Percentiles rank a stretch among this genome's conserved stretches.
Evolutionary conservation across 2,888 invertebrate genomes (phyloP).

Genomic region (Dusona sp.): DNA sequence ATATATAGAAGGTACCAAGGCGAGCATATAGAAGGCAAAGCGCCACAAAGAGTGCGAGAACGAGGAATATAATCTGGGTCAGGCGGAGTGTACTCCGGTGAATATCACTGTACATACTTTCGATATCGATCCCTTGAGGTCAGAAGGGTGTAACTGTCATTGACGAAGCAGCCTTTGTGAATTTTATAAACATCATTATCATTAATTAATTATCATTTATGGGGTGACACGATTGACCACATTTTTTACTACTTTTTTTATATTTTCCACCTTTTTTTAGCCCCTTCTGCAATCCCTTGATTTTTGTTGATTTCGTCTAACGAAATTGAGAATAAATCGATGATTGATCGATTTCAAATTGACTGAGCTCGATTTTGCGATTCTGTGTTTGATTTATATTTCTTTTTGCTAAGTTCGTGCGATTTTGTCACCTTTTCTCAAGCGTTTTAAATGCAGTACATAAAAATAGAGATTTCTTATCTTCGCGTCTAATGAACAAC

Average conservation of each 20-base stretch:
- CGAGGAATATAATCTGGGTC: slow-evolving; percentile 57
- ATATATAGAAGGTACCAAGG: slow-evolving; percentile 45
- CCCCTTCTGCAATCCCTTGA: not conserved
- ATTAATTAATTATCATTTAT: slow-evolving; percentile 14
- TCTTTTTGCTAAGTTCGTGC: not conserved
- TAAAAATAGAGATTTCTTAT: not conserved
- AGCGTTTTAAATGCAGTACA: not conserved
- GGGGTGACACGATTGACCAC: not conserved
- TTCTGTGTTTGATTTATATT: not conserved
- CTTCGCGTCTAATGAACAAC: not conserved
- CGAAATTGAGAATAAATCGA: not conserved
- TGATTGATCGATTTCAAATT: not conserved
- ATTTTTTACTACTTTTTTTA: not conserved
- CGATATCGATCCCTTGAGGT: slow-evolving; percentile 46
- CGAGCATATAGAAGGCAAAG: slow-evolving; percentile 35
- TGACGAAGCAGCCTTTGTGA: slow-evolving; percentile 28
- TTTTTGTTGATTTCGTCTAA: not conserved
- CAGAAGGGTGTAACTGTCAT: slow-evolving; percentile 36
- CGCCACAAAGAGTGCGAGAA: slow-evolving; percentile 36
- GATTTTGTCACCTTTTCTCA: not conserved
- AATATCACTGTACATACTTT: not conserved
- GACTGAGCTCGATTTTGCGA: not conserved
- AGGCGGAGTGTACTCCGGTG: slow-evolving; percentile 27
- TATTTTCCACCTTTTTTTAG: not conserved
- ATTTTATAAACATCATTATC: slow-evolving; percentile 19